phyloP scores from a whole-genome alignment of 1,140 invertebrate species.

The Pygmarrhopalites habei region DNA sequence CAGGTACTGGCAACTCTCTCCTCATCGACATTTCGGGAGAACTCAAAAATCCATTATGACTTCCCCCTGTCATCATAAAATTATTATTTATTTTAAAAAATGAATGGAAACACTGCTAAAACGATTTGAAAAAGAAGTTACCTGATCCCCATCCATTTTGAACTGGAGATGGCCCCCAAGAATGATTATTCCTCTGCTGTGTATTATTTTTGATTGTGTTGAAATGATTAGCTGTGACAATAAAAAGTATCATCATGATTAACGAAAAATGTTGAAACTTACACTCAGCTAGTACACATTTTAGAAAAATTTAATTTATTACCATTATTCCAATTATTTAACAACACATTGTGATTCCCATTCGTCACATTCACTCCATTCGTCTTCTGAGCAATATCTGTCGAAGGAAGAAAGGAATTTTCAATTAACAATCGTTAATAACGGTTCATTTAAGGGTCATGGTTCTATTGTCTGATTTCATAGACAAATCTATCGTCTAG shows the following conservation, averaged over 20 bases:
- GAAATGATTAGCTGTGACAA: too few relatives aligned
- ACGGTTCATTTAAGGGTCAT: too few relatives aligned
- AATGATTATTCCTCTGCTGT: constrained; percentile 23
- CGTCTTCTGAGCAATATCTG: constrained; percentile 27
- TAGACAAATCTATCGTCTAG: too few relatives aligned
- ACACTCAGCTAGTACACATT: too few relatives aligned
- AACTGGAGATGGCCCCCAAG: constrained; percentile 37
- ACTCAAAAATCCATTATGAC: constrained; percentile 28
- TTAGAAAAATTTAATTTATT: too few relatives aligned
- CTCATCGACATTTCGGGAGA: constrained; percentile 33
- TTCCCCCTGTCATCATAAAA: constrained; percentile 16
- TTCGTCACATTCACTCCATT: constrained; percentile 11
- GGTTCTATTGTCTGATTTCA: too few relatives aligned
- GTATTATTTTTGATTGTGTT: constrained; percentile 19
- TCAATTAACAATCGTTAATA: too few relatives aligned
- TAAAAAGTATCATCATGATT: too few relatives aligned
- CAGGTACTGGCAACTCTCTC: too few relatives aligned
- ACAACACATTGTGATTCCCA: constrained; percentile 2
- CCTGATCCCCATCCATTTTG: constrained; percentile 36
- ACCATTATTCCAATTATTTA: constrained; percentile 37
- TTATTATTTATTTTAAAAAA: too few relatives aligned
- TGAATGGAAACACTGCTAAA: neutral
- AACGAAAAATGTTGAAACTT: too few relatives aligned
- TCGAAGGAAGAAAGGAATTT: neutral
- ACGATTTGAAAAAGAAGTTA: constrained; percentile 15